phyloP scores from a whole-genome alignment of 2,113 vertebrate species.

The Scatophagus argus region DNA sequence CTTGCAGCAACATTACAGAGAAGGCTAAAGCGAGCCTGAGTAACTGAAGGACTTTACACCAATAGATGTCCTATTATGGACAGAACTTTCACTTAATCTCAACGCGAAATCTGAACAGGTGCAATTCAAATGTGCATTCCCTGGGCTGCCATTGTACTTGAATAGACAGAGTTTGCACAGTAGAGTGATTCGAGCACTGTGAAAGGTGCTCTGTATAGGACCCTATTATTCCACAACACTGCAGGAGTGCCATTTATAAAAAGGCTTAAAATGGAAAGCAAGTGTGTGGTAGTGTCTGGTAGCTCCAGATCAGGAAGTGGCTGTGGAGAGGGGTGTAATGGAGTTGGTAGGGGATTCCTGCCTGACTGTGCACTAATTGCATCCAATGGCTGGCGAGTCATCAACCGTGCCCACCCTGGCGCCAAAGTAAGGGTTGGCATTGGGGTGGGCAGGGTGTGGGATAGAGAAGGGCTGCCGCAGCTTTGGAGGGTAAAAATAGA shows the following conservation, averaged over 20 bases:
- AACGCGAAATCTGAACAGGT: constrained; percentile 55
- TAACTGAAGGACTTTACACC: constrained; percentile 22
- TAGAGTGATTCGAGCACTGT: constrained; percentile 74
- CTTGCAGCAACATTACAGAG: constrained; percentile 27
- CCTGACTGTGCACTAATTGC: constrained; percentile 83
- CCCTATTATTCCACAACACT: constrained; percentile 77
- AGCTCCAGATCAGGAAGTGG: constrained; percentile 74
- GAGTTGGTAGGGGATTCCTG: constrained; percentile 83
- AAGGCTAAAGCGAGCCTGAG: constrained; percentile 4
- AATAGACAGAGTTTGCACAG: constrained; percentile 74
- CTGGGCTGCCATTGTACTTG: constrained; percentile 57
- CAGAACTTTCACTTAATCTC: constrained; percentile 54
- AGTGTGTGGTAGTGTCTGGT: constrained; percentile 67
- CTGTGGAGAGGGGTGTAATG: constrained; percentile 71
- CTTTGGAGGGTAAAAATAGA: constrained; percentile 83
- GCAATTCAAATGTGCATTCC: constrained; percentile 63
- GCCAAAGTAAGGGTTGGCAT: constrained; percentile 72
- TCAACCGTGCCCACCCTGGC: constrained; percentile 68
- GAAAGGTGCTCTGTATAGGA: constrained; percentile 75
- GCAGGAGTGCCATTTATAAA: constrained; percentile 79
- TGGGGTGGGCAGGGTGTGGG: constrained; percentile 70
- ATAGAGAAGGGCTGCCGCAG: constrained; percentile 72
- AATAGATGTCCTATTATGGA: constrained; percentile 35
- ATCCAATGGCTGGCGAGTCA: constrained; percentile 74
- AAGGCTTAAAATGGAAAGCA: constrained; percentile 79